Evolutionary conservation across 2,888 invertebrate species (phyloP), one percentile per base, ranked within the genome.

Genomic region (Idaea biselata): DNA sequence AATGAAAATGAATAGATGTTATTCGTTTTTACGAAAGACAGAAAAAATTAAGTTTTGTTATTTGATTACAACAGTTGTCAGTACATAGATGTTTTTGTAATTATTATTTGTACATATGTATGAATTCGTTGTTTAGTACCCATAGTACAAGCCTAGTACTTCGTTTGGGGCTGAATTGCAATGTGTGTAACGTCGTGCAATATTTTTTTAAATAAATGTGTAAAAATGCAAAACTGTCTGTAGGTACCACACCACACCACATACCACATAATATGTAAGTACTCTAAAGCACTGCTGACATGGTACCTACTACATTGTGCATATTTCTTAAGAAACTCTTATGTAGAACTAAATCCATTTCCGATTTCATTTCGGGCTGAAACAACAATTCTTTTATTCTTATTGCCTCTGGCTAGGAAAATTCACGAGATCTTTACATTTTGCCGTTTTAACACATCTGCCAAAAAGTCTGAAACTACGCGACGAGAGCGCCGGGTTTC

Each of bases 391-490:
- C 76, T 75, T 76, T 69, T 73, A 82, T 84, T 80, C 80, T 78
- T 81, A 82, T 79, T 75, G 87, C 90, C 82, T 69, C 75, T 69
- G 77, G 89, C 80, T 80, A 60, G 64, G 68, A 82, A 88, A 88
- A 87, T 88, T 84, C 79, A 75, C 83, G 78, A 84, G 86, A 89
- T 86, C 83, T 83, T 75, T 78, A 77, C 82, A 80, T 88, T 88
- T 86, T 82, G 73, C 80, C 82, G 82, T 85, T 88, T 88, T 85
- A 90, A 87, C 88, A 90, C 90, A 86, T 89, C 86, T 87, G 86
- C 83, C 83, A 83, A 84, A 82, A 86, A 89, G 85, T 84, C 86
- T 44, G 8, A 14, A 44, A 11, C 8, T 8, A 44, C 44, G 44
- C 44, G 44, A 44, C 44, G 44, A 8, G 44, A 8, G 44, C 44